These are phyloP conservation scores for Dendrolimus punctatus DNA, from an alignment of 1,140 invertebrate genomes.

Conservation along the genomic window DNA sequence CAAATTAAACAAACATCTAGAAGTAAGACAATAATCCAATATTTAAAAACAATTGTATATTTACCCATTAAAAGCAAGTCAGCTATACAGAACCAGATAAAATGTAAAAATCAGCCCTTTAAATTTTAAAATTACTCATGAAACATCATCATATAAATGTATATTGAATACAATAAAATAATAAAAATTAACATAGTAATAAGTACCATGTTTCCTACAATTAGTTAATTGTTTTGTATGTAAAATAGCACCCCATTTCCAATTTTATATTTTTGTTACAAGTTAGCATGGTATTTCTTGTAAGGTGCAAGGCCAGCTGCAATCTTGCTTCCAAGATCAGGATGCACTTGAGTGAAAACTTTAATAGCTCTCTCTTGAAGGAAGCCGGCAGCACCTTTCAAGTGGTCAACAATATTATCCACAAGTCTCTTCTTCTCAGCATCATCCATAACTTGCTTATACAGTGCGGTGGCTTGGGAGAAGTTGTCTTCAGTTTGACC, in stretches of 20 bases:
- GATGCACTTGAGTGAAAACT: slow-evolving; percentile 80
- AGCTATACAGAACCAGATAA: no score
- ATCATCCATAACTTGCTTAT: slow-evolving; percentile 83
- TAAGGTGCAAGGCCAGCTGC: slow-evolving; percentile 74
- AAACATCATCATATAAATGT: no score
- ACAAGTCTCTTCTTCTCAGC: slow-evolving; percentile 82
- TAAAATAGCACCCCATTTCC: slow-evolving; percentile 27
- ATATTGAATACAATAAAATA: no score
- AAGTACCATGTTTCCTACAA: no score
- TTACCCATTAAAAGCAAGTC: no score
- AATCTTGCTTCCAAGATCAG: slow-evolving; percentile 78
- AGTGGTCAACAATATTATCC: slow-evolving; percentile 85
- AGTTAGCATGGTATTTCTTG: slow-evolving; percentile 72
- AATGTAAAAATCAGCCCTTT: no score
- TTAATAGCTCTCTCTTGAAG: slow-evolving; percentile 89
- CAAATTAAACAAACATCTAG: no score
- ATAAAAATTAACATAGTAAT: no score
- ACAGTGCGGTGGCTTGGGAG: slow-evolving; percentile 87
- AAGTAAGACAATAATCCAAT: no score
- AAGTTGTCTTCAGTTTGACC: slow-evolving; percentile 92
- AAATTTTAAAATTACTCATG: no score
- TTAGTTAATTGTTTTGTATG: neutral
- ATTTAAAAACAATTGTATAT: no score
- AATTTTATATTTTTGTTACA: slow-evolving; percentile 46
- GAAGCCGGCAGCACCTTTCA: slow-evolving; percentile 86